Evolutionary conservation across 2,888 invertebrate genomes (phyloP).

Genomic region (Fabriciana adippe): DNA sequence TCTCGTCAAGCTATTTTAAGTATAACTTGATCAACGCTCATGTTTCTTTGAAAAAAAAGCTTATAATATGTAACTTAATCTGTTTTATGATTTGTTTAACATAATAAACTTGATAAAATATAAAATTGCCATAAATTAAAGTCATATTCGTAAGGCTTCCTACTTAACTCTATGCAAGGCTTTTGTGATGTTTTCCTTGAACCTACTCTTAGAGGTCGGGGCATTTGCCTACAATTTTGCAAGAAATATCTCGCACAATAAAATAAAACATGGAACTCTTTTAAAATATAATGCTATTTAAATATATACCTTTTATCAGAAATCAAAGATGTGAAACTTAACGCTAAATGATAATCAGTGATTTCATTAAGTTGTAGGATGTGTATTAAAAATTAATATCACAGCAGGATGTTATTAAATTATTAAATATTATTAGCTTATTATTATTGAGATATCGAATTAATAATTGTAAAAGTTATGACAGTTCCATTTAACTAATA

Average conservation of each 20-base stretch:
- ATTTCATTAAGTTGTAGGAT: constrained; percentile 13
- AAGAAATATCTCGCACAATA: background rate
- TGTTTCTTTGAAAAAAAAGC: no score
- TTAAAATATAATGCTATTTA: constrained; percentile 1
- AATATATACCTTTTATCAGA: constrained; percentile 14
- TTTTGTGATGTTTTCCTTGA: constrained; percentile 7
- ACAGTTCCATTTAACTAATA: constrained; percentile 3
- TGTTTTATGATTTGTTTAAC: no score
- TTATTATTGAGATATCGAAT: constrained; percentile 6
- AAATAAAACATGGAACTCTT: background rate
- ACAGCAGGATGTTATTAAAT: constrained; percentile 10
- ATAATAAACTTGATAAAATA: no score
- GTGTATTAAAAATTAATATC: constrained; percentile 10
- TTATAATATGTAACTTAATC: no score
- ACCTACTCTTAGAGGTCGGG: constrained; percentile 7
- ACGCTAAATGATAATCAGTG: background rate
- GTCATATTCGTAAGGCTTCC: background rate
- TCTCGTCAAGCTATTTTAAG: background rate
- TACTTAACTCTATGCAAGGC: constrained; percentile 1
- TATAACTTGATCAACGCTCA: background rate
- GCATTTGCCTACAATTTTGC: constrained; percentile 3
- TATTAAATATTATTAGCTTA: background rate
- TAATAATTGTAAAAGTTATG: constrained; percentile 5
- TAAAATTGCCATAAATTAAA: background rate
- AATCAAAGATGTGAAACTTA: background rate